Percentiles rank a stretch among this genome's conserved stretches.
phyloP scores from a whole-genome alignment of 1,140 invertebrate species.

The Zaprionus gabonicus region DNA sequence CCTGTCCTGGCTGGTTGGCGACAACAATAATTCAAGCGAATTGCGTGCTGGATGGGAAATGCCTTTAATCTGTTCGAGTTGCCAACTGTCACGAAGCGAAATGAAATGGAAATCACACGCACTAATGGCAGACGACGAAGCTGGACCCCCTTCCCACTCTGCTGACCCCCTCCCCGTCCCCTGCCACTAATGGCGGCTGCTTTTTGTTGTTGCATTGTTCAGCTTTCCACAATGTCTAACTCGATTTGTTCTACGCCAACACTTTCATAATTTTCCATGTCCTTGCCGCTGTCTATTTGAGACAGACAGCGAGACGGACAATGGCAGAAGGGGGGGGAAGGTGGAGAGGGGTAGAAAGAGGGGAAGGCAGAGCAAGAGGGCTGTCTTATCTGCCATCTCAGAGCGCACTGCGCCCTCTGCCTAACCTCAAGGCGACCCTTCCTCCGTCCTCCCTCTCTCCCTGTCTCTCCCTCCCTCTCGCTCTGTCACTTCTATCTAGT shows the following conservation, averaged over 20 bases:
- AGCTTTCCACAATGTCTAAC: slow-evolving; percentile 75
- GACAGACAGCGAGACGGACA: background rate
- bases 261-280: slow-evolving; percentile 81
- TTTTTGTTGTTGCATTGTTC: slow-evolving; percentile 37
- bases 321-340: rapidly evolving
- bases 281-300: slow-evolving; percentile 52
- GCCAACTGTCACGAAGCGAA: slow-evolving; percentile 83
- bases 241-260: slow-evolving; percentile 82
- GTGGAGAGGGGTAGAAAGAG: background rate
- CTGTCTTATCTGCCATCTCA: slow-evolving; percentile 78
- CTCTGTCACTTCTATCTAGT: slow-evolving; percentile 35
- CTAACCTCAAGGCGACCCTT: slow-evolving; percentile 59
- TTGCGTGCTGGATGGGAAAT: slow-evolving; percentile 78
- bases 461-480: too few relatives aligned
- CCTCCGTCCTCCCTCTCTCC: slow-evolving; percentile 18
- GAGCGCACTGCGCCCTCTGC: slow-evolving; percentile 37
- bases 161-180: background rate
- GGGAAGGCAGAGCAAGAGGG: slow-evolving; percentile 5
- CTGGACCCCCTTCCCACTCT: slow-evolving; percentile 9
- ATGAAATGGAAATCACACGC: slow-evolving; percentile 83
- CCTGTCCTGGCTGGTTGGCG: slow-evolving; percentile 33
- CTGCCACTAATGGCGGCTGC: slow-evolving; percentile 30
- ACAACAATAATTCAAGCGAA: slow-evolving; percentile 81
- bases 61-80: slow-evolving; percentile 83
- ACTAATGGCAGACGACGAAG: slow-evolving; percentile 67